Evolutionary conservation across 2,113 vertebrate species (phyloP).

Genomic region (Steatornis caripensis): DNA sequence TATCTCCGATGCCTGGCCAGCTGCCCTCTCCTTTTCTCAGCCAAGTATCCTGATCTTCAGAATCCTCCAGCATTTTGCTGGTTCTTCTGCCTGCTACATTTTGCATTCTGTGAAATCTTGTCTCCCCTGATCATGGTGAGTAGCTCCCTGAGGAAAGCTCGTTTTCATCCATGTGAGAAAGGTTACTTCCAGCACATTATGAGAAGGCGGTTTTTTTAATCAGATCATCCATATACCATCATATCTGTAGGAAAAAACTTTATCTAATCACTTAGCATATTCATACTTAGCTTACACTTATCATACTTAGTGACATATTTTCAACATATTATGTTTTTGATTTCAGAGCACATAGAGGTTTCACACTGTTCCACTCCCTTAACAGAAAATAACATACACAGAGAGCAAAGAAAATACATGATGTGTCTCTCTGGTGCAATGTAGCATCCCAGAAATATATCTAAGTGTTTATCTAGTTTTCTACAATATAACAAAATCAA

Average conservation of each 20-base stretch:
- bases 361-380: neutral
- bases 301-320: neutral
- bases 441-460: neutral
- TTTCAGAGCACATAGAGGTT: neutral
- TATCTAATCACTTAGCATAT: neutral
- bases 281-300: neutral
- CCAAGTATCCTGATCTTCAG: neutral
- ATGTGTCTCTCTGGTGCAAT: neutral
- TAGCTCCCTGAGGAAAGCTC: neutral
- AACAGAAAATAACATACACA: neutral
- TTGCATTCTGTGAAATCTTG: neutral
- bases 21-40: neutral
- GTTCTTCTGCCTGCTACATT: neutral
- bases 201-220: neutral
- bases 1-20: neutral
- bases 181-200: neutral
- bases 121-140: neutral
- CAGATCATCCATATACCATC: neutral
- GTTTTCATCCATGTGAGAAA: neutral
- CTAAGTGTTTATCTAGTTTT: neutral
- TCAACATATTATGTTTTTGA: neutral
- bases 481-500: neutral
- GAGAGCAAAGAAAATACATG: neutral
- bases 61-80: neutral
- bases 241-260: neutral